These are phyloP conservation scores for Grammomys surdaster DNA, from an alignment of 2,113 vertebrate species.

Conservation along the genomic window DNA sequence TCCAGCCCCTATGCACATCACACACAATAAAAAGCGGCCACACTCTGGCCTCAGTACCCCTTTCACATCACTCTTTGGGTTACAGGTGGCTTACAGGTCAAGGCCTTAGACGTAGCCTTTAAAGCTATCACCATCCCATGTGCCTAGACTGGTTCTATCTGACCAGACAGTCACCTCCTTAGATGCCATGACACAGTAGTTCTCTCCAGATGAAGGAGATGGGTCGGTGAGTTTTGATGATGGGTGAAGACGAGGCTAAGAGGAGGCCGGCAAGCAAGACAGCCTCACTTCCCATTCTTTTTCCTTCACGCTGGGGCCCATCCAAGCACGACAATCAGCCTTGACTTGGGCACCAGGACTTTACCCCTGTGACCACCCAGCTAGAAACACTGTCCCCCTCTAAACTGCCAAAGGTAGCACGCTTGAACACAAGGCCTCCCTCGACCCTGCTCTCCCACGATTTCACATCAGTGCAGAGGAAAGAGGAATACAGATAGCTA, in stretches of 20 bases:
- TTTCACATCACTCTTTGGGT: neutral
- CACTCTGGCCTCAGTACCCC: neutral
- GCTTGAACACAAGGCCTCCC: neutral
- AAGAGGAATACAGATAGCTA: neutral
- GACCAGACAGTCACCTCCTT: neutral
- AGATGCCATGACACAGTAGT: neutral
- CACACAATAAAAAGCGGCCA: neutral
- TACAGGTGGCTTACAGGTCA: neutral
- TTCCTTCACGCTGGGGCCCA: neutral
- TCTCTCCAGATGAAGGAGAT: neutral
- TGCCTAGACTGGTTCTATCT: neutral
- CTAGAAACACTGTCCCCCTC: neutral
- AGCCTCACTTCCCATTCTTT: neutral
- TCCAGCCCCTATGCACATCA: fast-evolving
- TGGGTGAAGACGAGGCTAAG: neutral
- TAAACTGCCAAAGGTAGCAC: neutral
- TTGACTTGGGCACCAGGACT: neutral
- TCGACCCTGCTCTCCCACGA: neutral
- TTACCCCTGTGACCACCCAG: neutral
- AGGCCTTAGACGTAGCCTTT: neutral
- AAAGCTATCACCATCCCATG: neutral
- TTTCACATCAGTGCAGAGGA: neutral
- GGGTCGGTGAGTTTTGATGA: neutral
- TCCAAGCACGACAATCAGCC: neutral
- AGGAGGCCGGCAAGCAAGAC: neutral